A percentile compares a stretch with the other conserved stretches of the same genome.
phyloP scores from a whole-genome alignment of 2,797 vertebrate species.

The Etheostoma nigrum region DNA sequence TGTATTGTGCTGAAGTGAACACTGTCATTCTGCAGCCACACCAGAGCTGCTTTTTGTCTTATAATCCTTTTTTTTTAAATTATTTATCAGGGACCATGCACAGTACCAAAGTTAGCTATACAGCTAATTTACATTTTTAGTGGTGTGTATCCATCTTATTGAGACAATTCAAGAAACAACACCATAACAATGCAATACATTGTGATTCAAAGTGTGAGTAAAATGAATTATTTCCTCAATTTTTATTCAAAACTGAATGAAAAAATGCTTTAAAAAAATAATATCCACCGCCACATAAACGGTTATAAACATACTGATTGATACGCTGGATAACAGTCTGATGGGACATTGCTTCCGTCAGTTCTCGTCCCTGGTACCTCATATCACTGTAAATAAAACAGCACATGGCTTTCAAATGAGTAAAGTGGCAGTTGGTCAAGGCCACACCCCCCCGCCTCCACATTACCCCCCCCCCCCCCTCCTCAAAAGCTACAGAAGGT shows the following conservation, averaged over 20 bases:
- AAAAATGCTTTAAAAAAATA: background rate
- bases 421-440: too few relatives aligned
- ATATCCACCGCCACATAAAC: background rate
- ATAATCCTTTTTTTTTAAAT: background rate
- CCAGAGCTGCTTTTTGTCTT: conserved; percentile 15
- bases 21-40: conserved; percentile 46
- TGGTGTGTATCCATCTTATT: background rate
- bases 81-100: too few relatives aligned
- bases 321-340: background rate
- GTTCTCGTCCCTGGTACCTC: background rate
- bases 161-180: background rate
- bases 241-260: background rate
- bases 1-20: conserved; percentile 25
- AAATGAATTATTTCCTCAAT: background rate
- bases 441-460: too few relatives aligned
- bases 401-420: background rate
- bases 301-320: background rate
- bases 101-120: too few relatives aligned
- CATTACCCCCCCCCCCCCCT: too few relatives aligned
- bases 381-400: background rate
- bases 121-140: background rate
- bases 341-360: background rate
- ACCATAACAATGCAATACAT: background rate
- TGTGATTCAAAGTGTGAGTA: background rate
- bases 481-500: too few relatives aligned